Evolutionary conservation across 2,888 invertebrate genomes (phyloP).

Genomic region (Brenthis ino): DNA sequence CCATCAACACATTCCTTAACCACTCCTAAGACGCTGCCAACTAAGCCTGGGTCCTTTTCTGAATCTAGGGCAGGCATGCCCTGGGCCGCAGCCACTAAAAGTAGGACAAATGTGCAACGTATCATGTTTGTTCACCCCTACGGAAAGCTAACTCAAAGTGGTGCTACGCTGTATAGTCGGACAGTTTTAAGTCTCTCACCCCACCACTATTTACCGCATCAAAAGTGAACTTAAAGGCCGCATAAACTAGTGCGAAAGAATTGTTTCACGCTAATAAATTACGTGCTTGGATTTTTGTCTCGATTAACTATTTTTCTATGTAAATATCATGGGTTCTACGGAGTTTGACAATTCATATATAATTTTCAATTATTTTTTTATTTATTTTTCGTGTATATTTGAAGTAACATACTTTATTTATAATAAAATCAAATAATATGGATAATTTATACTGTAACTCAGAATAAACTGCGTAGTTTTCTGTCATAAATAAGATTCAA

Average conservation of each 20-base stretch:
- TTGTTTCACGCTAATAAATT: constrained; percentile 63
- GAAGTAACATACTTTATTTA: background rate
- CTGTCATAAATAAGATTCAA: too few relatives aligned
- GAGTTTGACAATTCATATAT: background rate
- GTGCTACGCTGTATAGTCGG: constrained; percentile 66
- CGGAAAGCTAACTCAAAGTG: constrained; percentile 74
- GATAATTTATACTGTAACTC: too few relatives aligned
- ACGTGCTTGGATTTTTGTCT: constrained; percentile 60
- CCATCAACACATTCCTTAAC: constrained; percentile 87
- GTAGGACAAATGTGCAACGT: constrained; percentile 72
- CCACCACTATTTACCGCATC: constrained; percentile 68
- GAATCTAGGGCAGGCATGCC: constrained; percentile 79
- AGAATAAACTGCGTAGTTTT: too few relatives aligned
- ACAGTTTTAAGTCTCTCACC: constrained; percentile 77
- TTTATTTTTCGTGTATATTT: background rate
- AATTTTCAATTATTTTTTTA: background rate
- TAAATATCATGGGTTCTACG: too few relatives aligned
- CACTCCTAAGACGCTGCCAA: constrained; percentile 82
- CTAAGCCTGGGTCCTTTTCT: constrained; percentile 71
- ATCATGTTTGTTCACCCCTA: constrained; percentile 76
- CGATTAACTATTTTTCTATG: constrained; percentile 46
- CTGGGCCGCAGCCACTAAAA: constrained; percentile 74
- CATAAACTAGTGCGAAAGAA: constrained; percentile 71
- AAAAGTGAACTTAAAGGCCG: constrained; percentile 75
- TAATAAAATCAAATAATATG: background rate